Evolutionary conservation across 2,888 invertebrate species (phyloP), one percentile per base, ranked within the genome.

Genomic region (Augiades crinisus): DNA sequence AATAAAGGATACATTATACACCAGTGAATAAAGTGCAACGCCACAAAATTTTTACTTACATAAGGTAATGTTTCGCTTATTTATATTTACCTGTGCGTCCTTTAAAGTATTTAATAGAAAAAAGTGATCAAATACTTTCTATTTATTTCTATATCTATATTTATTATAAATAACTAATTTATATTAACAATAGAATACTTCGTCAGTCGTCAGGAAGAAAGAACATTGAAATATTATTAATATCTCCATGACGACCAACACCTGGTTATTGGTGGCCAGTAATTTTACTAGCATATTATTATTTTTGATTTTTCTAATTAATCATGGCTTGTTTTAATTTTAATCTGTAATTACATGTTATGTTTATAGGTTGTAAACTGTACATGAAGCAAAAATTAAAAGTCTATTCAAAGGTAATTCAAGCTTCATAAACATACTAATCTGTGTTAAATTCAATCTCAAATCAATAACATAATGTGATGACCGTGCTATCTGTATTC

Each of bases 361-460:
- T 45, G 59, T 63, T 74, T 78, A 53, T 77, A 79, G 77, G 78
- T 75, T 77, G 71, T 63, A 57, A 68, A 61, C 56, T 41, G 53
- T 64, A 57, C 59, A 84, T 86, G 84, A 85, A 86, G 75, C 75
- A 79, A 69, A 81, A 62, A 68, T 63, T 75, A 55, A 72, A 84
- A 65, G 65, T 69, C 38, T 79, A 78, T 66, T 75, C 78, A 14
- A 75, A 82, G 84, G 84, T 86, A 81, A 46, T 36, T 36, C 30
- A 12, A 30, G 12, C 12, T 30, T 30, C 30, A 4, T 3, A 1
- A 30, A 30, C 4, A 30, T 2, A 27, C 30, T 30, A 30, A 30
- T n/a, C 3, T n/a, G 30, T 12, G 12, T 17, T 17, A 17, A 44
- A 36, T 27, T 24, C 13, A 30, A 37, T 12, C 50, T 36, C 5